Conservation (phyloP, 2,888 invertebrate genomes). For the Dynastes maya region DNA sequence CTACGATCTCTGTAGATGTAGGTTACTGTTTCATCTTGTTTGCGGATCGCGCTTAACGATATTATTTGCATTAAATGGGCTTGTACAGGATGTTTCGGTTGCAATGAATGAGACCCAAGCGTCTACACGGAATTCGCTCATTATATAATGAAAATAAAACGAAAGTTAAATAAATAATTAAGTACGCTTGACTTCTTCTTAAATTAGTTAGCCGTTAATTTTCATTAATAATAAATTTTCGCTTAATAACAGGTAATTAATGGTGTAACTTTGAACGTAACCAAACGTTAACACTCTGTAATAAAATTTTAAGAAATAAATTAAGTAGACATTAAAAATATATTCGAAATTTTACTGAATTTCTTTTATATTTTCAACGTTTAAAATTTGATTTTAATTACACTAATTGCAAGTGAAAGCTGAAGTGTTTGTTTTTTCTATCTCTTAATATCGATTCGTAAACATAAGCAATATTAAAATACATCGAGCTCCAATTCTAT, state of each 20-base stretch:
- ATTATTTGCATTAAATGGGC: constrained; percentile 9
- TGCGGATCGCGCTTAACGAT: background rate
- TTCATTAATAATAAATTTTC: constrained; percentile 1
- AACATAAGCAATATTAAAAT: too few relatives aligned
- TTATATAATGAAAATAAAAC: constrained; percentile 27
- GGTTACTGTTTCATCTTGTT: constrained; percentile 42
- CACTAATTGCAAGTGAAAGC: too few relatives aligned
- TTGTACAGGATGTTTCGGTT: constrained; percentile 17
- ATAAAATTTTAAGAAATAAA: too few relatives aligned
- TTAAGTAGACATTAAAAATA: too few relatives aligned
- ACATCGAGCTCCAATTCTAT: too few relatives aligned
- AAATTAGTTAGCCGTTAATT: background rate
- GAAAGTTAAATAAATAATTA: constrained; percentile 21
- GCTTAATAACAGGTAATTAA: background rate
- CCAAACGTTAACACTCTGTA: too few relatives aligned
- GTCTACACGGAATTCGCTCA: constrained; percentile 6
- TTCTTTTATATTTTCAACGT: too few relatives aligned
- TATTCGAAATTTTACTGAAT: too few relatives aligned
- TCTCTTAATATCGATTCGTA: too few relatives aligned
- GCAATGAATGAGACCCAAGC: constrained; percentile 1
- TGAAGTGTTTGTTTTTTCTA: too few relatives aligned
- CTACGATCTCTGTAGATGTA: constrained; percentile 37
- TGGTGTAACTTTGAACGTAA: too few relatives aligned
- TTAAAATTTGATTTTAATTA: too few relatives aligned
- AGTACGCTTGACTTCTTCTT: background rate